These are phyloP conservation scores for Bombylius major DNA, from an alignment of 2,888 invertebrate genomes.

Conservation along the genomic window DNA sequence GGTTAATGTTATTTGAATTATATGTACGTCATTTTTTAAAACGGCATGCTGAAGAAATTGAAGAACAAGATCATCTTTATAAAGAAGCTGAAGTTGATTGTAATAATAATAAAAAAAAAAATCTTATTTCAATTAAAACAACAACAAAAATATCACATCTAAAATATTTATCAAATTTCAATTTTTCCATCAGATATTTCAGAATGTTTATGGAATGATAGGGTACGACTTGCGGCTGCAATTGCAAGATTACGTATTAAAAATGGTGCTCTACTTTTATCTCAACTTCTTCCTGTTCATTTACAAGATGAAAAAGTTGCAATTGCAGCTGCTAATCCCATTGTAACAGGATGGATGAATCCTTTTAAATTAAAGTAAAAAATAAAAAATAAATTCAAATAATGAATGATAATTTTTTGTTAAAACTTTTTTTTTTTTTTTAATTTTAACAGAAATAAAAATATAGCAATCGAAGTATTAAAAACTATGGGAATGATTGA, in stretches of 20 bases:
- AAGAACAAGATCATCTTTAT: conserved; percentile 23
- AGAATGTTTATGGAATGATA: conserved; percentile 47
- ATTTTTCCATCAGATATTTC: conserved; percentile 43
- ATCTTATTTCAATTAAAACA: no score
- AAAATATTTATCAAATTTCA: background rate
- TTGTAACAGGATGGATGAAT: conserved; percentile 71
- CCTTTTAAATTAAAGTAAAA: conserved; percentile 51
- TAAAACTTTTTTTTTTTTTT: background rate
- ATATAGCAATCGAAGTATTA: conserved; percentile 3
- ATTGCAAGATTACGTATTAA: conserved; percentile 63
- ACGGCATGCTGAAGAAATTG: conserved; percentile 27
- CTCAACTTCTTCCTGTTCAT: conserved; percentile 58
- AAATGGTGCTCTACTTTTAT: conserved; percentile 53
- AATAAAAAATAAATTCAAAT: background rate
- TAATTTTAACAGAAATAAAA: conserved; percentile 18
- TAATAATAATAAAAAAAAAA: conserved; percentile 7
- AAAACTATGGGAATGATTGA: conserved; percentile 14
- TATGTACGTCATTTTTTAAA: conserved; percentile 39
- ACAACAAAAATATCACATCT: background rate
- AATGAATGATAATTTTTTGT: conserved; percentile 14
- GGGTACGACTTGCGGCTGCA: conserved; percentile 61
- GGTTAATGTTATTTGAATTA: conserved; percentile 44
- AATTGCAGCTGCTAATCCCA: conserved; percentile 40
- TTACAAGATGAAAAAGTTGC: conserved; percentile 56
- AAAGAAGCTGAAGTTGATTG: conserved; percentile 26